Evolutionary conservation across 1,140 invertebrate genomes (phyloP), one percentile per base, ranked within the genome.

Genomic region (Whitmania pigra): DNA sequence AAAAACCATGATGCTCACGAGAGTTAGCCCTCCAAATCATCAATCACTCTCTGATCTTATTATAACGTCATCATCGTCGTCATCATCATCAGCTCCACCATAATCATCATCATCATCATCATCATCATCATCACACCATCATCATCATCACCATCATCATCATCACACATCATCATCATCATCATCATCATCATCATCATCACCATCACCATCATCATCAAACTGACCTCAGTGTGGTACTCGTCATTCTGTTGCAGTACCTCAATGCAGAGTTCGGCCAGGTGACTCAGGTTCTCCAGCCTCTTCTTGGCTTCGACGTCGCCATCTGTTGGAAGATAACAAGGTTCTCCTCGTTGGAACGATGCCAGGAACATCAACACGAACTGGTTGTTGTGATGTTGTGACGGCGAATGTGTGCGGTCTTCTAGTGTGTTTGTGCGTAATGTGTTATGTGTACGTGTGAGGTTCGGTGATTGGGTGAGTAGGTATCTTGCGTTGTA

Each of bases 221-320:
- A 13, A 68, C n/a, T 86, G 88, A 99, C 96, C 92, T 99, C 95
- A 74, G 94, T 94, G 85, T 99, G 97, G 83, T 98, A 94, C 82
- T 99, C 96, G 85, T 99, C 95, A 81, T 99, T 99, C 83, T 99
- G 96, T 81, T 98, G 95, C 60, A 99, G 84, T 17, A 99, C 86
- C 82, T 99, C 96, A 54, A 99, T 95, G 84, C 96, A 99, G 13
- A 98, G 86, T 81, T 99, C 95, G 20, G 95, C 93, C 67, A 99
- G 86, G 80, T 93, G 93, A 78, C 97, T 95, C 22, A 99, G 86
- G 82, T 98, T 94, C 81, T 98, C 94, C 20, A 99, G 85, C 80
- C 95, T 94, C 82, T 81, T 80, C 76, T 82, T 80, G 31, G 79
- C 77, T 17, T 79, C 73, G 11, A 78, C 76, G 53, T 80, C 79